A percentile compares a stretch with the other conserved stretches of the same genome.
phyloP scores from a whole-genome alignment of 2,888 invertebrate genomes.

The Rapana venosa region DNA sequence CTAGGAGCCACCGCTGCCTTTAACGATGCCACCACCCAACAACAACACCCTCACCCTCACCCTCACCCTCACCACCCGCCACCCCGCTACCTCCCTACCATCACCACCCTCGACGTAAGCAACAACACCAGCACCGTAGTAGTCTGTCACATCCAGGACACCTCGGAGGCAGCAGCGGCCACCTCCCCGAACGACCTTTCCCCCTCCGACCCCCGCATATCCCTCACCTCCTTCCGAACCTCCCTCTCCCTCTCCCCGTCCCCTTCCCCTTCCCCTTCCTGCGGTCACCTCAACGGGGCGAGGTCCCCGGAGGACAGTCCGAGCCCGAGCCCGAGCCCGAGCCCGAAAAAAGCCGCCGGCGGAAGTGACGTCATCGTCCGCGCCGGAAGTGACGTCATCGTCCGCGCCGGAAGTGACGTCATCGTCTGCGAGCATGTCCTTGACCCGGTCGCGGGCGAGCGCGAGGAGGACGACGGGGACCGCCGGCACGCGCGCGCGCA shows the following conservation, averaged over 20 bases:
- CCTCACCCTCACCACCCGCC: background rate
- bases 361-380: slow-evolving; percentile 1
- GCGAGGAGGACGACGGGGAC: too few species aligned
- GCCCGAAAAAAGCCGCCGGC: background rate
- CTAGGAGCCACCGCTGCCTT: background rate
- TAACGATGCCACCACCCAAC: background rate
- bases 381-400: background rate
- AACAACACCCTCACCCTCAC: background rate
- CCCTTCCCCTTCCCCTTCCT: background rate
- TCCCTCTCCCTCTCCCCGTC: background rate
- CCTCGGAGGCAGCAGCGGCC: background rate
- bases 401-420: slow-evolving; percentile 14
- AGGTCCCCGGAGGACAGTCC: background rate
- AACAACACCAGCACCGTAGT: background rate
- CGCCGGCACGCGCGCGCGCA: too few species aligned
- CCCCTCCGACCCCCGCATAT: background rate
- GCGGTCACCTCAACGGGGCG: background rate
- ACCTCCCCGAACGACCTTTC: background rate
- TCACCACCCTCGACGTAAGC: background rate
- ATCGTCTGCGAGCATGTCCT: background rate
- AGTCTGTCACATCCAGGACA: slow-evolving; percentile 16
- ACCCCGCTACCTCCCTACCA: background rate
- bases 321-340: background rate
- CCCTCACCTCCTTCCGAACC: background rate
- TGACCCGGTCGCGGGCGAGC: background rate